phyloP scores from a whole-genome alignment of 1,140 invertebrate genomes.

The Aporrectodea caliginosa region DNA sequence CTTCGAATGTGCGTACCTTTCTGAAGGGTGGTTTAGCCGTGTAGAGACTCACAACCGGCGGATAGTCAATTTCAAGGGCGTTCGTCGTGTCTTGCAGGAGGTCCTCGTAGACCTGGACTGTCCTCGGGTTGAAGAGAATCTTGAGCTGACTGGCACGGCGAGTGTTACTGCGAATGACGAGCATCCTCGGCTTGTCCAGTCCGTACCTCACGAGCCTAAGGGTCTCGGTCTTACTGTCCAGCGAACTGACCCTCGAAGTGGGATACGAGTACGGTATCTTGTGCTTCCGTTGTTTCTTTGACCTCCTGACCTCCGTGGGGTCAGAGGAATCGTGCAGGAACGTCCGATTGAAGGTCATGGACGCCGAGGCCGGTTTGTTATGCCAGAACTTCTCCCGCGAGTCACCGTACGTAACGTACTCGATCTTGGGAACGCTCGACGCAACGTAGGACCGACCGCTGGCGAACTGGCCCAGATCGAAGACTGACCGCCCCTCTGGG shows the following conservation, averaged over 20 bases:
- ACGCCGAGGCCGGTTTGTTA: conserved; percentile 26
- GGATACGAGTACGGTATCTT: too few relatives aligned
- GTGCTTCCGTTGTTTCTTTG: not conserved
- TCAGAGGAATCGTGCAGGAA: too few relatives aligned
- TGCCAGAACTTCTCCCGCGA: conserved; percentile 41
- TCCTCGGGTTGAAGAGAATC: conserved; percentile 76
- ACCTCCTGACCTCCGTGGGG: too few relatives aligned
- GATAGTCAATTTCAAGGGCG: conserved; percentile 38
- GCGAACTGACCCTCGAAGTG: not conserved
- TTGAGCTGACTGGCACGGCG: conserved; percentile 45
- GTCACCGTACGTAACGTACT: conserved; percentile 39
- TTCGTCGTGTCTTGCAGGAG: conserved; percentile 71
- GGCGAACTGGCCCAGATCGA: conserved; percentile 77
- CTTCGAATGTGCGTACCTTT: conserved; percentile 39
- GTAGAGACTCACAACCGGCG: conserved; percentile 42
- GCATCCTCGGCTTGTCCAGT: conserved; percentile 36
- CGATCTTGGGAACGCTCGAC: conserved; percentile 63
- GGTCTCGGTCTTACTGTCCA: not conserved
- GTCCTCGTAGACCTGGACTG: conserved; percentile 88
- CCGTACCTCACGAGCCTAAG: not conserved
- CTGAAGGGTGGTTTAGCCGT: conserved; percentile 41
- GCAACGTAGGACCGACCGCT: conserved; percentile 79
- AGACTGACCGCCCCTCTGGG: conserved; percentile 74
- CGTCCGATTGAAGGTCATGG: not conserved
- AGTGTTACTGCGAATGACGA: conserved; percentile 48